These are phyloP conservation scores for Drosophila mayaguana DNA, from an alignment of 2,888 invertebrate species.

Conservation along the genomic window DNA sequence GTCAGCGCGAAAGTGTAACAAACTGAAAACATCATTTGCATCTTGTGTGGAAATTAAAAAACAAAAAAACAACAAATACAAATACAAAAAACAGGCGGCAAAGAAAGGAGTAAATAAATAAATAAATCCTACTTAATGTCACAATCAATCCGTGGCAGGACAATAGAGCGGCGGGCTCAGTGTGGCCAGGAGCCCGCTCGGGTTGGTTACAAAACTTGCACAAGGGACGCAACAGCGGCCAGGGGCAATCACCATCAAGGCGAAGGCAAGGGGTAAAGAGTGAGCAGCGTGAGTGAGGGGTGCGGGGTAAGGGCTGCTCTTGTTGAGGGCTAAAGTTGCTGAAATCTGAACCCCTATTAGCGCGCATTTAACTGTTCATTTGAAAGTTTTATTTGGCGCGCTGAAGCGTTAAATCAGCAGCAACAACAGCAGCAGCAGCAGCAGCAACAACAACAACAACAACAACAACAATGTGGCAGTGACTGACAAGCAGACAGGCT, in stretches of 20 bases:
- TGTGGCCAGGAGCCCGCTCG: constrained; percentile 40
- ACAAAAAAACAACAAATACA: constrained; percentile 26
- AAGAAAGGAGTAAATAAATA: constrained; percentile 78
- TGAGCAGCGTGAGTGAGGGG: neutral
- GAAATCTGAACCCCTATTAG: constrained; percentile 84
- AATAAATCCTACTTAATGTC: constrained; percentile 85
- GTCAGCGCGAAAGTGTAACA: constrained; percentile 55
- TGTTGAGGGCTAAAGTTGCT: constrained; percentile 61
- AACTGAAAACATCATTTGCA: constrained; percentile 77
- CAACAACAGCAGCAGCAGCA: constrained; percentile 65
- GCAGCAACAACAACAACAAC: constrained; percentile 21
- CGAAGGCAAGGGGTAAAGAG: constrained; percentile 29
- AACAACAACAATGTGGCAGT: constrained; percentile 22
- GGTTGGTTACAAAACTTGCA: constrained; percentile 50
- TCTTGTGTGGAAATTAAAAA: constrained; percentile 67
- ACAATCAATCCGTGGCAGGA: constrained; percentile 82
- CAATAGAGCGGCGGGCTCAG: constrained; percentile 41
- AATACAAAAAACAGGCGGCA: constrained; percentile 35
- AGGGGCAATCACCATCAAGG: too few species aligned
- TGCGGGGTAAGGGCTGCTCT: constrained; percentile 1
- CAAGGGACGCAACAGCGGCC: constrained; percentile 17
- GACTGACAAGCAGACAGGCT: constrained; percentile 40
- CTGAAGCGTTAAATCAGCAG: constrained; percentile 84
- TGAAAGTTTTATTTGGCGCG: constrained; percentile 83
- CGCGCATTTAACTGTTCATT: constrained; percentile 84